Conservation (phyloP, 2,888 invertebrate genomes). For the Fragum whitleyi region DNA sequence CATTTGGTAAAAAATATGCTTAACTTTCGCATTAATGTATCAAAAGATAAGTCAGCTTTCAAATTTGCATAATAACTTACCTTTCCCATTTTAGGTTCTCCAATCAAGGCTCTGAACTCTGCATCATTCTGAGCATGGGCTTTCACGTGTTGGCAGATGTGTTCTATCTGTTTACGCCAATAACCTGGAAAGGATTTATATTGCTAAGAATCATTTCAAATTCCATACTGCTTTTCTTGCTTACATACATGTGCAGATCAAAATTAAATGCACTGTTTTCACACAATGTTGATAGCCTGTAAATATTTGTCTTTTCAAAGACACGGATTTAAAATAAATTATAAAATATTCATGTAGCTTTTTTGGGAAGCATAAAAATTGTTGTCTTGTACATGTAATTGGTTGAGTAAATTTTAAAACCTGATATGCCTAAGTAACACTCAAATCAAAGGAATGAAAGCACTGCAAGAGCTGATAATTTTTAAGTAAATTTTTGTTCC, state of each 20-base stretch:
- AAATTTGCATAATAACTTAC: constrained; percentile 74
- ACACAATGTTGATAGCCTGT: not conserved
- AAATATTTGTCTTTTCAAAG: not conserved
- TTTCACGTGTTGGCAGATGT: constrained; percentile 84
- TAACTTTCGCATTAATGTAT: too few species aligned
- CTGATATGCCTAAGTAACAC: too few species aligned
- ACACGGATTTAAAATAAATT: too few species aligned
- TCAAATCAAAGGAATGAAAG: too few species aligned
- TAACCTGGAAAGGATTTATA: constrained; percentile 78
- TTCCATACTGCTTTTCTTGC: not conserved
- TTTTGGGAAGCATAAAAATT: too few species aligned
- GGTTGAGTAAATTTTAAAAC: too few species aligned
- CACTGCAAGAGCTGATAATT: too few species aligned
- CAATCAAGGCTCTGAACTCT: constrained; percentile 85
- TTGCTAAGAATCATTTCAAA: not conserved
- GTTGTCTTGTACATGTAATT: not conserved
- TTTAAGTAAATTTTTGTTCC: too few species aligned
- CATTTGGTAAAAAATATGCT: too few species aligned
- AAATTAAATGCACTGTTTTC: not conserved
- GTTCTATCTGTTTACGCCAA: constrained; percentile 85
- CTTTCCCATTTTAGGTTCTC: constrained; percentile 85
- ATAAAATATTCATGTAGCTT: too few species aligned
- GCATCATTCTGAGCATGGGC: constrained; percentile 85
- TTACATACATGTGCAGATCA: not conserved
- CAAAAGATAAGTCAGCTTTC: too few species aligned